A percentile compares a stretch with the other conserved stretches of the same genome.
Conservation (phyloP, 2,888 invertebrate genomes). For the Apotomis betuletana region DNA sequence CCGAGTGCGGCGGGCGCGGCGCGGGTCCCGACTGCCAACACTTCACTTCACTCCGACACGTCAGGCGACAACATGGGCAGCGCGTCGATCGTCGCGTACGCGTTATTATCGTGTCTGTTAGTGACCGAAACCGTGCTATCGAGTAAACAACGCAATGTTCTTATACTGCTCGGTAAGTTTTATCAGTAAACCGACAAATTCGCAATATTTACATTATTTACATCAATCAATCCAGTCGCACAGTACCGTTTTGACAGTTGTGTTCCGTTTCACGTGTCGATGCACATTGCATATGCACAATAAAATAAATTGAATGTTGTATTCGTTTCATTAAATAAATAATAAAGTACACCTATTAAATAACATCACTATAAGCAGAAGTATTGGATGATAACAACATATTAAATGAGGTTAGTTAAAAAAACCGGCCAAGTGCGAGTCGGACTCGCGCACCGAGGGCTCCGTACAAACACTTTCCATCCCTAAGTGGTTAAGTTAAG, state of each 20-base stretch:
- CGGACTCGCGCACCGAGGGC: too few species aligned
- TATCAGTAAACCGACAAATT: slow-evolving; percentile 18
- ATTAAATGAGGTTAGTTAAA: too few species aligned
- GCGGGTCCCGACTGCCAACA: slow-evolving; percentile 55
- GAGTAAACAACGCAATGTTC: slow-evolving; percentile 65
- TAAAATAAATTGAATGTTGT: background rate
- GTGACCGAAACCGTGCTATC: slow-evolving; percentile 60
- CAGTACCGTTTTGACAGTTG: slow-evolving; percentile 32
- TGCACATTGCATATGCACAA: background rate
- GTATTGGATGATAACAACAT: too few species aligned
- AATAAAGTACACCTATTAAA: background rate
- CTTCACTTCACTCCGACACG: slow-evolving; percentile 47
- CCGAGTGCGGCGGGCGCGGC: slow-evolving; percentile 45
- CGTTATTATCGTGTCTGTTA: slow-evolving; percentile 58
- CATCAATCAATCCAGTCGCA: slow-evolving; percentile 16
- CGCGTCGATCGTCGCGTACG: slow-evolving; percentile 53
- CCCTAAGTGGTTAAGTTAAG: too few species aligned
- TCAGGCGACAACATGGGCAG: slow-evolving; percentile 57
- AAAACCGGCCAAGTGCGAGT: too few species aligned
- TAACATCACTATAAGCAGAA: too few species aligned
- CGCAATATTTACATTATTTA: slow-evolving; percentile 30
- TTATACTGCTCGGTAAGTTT: slow-evolving; percentile 69
- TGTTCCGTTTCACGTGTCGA: slow-evolving; percentile 19
- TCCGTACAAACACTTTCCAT: too few species aligned
- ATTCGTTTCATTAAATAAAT: background rate